A percentile compares a stretch with the other conserved stretches of the same genome.
Conservation (phyloP, 1,140 invertebrate species). For the Panagrolaimus sp. region DNA sequence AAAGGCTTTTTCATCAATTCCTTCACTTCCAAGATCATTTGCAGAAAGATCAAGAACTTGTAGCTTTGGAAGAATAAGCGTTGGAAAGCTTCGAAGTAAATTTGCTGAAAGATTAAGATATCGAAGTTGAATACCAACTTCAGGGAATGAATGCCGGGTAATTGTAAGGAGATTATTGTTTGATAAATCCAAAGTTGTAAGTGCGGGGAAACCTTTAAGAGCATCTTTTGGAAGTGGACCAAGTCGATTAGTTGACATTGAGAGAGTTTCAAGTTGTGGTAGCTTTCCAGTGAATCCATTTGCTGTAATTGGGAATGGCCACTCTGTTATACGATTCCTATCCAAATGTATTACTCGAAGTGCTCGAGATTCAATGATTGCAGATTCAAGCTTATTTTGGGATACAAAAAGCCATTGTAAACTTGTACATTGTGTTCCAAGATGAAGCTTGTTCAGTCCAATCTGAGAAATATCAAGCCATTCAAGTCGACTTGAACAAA, state of each 20-base stretch:
- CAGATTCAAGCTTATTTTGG: constrained; percentile 18
- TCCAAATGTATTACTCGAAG: constrained; percentile 26
- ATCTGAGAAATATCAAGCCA: constrained; percentile 38
- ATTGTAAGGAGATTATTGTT: background rate
- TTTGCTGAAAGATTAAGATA: constrained; percentile 24
- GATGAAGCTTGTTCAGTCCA: constrained; percentile 13
- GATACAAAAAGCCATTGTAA: constrained; percentile 38
- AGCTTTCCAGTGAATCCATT: no score
- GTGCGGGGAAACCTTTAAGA: background rate
- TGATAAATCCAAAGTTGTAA: background rate
- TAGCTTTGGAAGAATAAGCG: constrained; percentile 26
- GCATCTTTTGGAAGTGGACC: background rate
- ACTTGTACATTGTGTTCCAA: constrained; percentile 15
- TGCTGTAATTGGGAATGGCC: constrained; percentile 17
- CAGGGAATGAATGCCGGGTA: background rate
- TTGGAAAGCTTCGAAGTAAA: constrained; percentile 8
- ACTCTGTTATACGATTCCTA: constrained; percentile 18
- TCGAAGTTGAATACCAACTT: constrained; percentile 12
- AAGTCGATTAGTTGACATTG: constrained; percentile 24
- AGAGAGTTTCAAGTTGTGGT: constrained; percentile 23
- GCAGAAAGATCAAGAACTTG: constrained; percentile 24
- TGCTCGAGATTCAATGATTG: constrained; percentile 2
- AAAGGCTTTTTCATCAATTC: background rate
- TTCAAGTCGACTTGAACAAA: constrained; percentile 29
- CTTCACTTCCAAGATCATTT: constrained; percentile 13